These are phyloP conservation scores for Leptosomus discolor DNA, from an alignment of 2,113 vertebrate species.

Conservation along the genomic window DNA sequence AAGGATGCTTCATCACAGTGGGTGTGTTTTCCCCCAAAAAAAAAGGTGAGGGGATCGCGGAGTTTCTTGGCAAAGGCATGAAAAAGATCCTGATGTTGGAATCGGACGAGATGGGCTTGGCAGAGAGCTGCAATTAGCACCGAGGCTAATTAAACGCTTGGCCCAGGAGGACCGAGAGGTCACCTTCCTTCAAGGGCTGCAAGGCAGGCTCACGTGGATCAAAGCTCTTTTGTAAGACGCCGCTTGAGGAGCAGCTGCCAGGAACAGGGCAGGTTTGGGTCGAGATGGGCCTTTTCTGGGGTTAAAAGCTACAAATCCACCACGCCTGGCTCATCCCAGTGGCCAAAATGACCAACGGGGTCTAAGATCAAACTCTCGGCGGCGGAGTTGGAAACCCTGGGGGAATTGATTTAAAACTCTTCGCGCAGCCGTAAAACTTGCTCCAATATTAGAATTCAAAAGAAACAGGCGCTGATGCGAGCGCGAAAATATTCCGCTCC, in stretches of 20 bases:
- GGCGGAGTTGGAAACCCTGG: accelerated
- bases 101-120: not conserved
- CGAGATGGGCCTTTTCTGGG: accelerated
- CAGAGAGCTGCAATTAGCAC: not conserved
- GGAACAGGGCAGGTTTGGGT: accelerated
- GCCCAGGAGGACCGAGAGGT: not conserved
- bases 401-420: not conserved
- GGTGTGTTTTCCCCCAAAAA: not conserved
- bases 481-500: constrained; percentile 72
- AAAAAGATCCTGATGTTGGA: not conserved
- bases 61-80: not conserved
- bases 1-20: accelerated
- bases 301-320: not conserved
- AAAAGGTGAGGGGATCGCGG: not conserved
- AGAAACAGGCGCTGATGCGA: constrained; percentile 72
- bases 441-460: constrained; percentile 66
- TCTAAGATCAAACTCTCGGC: not conserved
- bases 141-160: not conserved
- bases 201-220: not conserved
- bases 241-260: accelerated
- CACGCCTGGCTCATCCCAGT: not conserved
- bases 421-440: not conserved
- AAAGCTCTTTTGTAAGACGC: not conserved
- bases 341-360: accelerated
- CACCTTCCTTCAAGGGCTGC: not conserved